Evolutionary conservation across 2,113 vertebrate species (phyloP).

Genomic region (Choloepus hoffmanni): DNA sequence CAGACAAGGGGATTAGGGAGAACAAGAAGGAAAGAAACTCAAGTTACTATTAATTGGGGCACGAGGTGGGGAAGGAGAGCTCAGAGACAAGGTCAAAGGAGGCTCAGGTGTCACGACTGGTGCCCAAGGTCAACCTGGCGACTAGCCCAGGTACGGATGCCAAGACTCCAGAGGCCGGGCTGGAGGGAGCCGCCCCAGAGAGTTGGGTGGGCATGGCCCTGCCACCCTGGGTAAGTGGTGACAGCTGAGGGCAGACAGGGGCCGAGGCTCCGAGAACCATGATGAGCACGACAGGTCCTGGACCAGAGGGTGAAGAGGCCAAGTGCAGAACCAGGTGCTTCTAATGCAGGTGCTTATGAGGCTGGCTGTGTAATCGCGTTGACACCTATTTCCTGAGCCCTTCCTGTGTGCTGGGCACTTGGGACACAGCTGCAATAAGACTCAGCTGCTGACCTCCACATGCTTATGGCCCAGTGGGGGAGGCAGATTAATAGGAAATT

Average conservation of each 20-base stretch:
- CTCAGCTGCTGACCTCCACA: rapidly evolving
- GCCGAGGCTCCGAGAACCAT: not conserved
- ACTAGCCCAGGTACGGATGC: not conserved
- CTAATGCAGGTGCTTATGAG: too few relatives aligned
- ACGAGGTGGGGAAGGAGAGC: not conserved
- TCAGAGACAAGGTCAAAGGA: not conserved
- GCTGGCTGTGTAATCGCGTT: rapidly evolving
- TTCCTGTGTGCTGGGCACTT: not conserved
- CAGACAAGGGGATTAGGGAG: not conserved
- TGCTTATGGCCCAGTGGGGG: not conserved
- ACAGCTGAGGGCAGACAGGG: not conserved
- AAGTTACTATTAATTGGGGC: rapidly evolving
- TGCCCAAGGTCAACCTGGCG: not conserved
- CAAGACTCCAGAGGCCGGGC: not conserved
- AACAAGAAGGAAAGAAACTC: not conserved
- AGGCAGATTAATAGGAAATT: rapidly evolving
- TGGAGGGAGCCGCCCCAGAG: not conserved
- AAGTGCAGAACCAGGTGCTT: rapidly evolving
- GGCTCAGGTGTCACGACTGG: not conserved
- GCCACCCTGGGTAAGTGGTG: not conserved
- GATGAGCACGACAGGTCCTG: rapidly evolving
- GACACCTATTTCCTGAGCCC: rapidly evolving
- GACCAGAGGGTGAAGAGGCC: not conserved
- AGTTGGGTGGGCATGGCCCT: rapidly evolving
- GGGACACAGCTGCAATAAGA: not conserved